phyloP scores from a whole-genome alignment of 2,888 invertebrate species.

The Eretmocerus hayati region DNA sequence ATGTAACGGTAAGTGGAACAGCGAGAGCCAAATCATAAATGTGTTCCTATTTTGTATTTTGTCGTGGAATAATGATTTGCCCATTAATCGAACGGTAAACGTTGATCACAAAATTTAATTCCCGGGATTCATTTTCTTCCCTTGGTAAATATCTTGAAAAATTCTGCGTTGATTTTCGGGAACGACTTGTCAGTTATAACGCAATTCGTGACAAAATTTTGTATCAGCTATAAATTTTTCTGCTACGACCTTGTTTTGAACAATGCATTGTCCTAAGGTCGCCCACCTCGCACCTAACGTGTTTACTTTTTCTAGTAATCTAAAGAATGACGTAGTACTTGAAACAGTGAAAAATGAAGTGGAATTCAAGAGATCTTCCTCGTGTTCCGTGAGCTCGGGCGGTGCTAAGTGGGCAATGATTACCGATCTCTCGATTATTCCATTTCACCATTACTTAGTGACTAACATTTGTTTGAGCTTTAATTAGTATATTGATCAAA shows the following conservation, averaged over 20 bases:
- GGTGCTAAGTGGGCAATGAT: slow-evolving; percentile 37
- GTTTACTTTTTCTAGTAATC: slow-evolving; percentile 12
- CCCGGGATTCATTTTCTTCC: too few relatives aligned
- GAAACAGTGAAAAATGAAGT: not conserved
- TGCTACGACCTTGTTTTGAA: not conserved
- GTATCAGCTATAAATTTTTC: too few relatives aligned
- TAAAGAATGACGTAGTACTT: too few relatives aligned
- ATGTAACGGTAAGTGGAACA: slow-evolving; percentile 41
- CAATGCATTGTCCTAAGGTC: slow-evolving; percentile 12
- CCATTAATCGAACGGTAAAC: too few relatives aligned
- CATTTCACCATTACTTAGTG: slow-evolving; percentile 46
- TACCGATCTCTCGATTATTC: slow-evolving; percentile 42
- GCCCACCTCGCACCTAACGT: slow-evolving; percentile 20
- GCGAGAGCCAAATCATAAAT: slow-evolving; percentile 22
- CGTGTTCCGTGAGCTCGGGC: slow-evolving; percentile 14
- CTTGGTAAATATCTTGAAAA: too few relatives aligned
- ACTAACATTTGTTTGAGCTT: slow-evolving; percentile 49
- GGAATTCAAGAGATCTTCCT: slow-evolving; percentile 15
- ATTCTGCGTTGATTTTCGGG: too few relatives aligned
- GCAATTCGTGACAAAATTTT: too few relatives aligned
- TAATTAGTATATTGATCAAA: slow-evolving; percentile 46
- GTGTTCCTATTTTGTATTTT: slow-evolving; percentile 6
- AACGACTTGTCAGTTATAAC: too few relatives aligned
- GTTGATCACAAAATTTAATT: too few relatives aligned
- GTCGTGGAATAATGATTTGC: too few relatives aligned